phyloP scores from a whole-genome alignment of 2,888 invertebrate species.

The Tromatobia lineatoria region DNA sequence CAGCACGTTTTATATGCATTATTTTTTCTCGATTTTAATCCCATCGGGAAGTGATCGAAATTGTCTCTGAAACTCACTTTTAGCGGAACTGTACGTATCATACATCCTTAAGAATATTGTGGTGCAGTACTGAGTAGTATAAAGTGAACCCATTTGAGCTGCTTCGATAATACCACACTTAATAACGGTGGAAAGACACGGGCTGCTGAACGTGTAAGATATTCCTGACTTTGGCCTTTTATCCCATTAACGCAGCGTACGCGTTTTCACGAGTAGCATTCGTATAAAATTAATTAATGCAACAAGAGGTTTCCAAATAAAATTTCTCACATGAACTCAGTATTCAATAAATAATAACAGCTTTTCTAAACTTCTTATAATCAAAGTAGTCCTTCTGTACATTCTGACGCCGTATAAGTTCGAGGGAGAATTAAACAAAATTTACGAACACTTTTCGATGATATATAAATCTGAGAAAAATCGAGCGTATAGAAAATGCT shows the following conservation, averaged over 20 bases:
- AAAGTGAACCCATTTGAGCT: constrained; percentile 33
- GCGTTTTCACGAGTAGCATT: constrained; percentile 24
- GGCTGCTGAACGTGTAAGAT: constrained; percentile 79
- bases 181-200: constrained; percentile 82
- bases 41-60: too few relatives aligned
- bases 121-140: background rate
- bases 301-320: background rate
- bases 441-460: too few relatives aligned
- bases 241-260: constrained; percentile 45
- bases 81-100: too few relatives aligned
- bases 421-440: too few relatives aligned
- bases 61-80: too few relatives aligned
- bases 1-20: too few relatives aligned
- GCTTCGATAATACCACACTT: constrained; percentile 50
- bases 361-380: background rate
- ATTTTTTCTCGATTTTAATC: too few relatives aligned
- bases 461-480: too few relatives aligned
- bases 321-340: background rate
- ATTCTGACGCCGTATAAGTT: too few relatives aligned
- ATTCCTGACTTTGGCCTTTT: constrained; percentile 69
- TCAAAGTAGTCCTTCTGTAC: too few relatives aligned
- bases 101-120: constrained; percentile 22
- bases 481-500: too few relatives aligned
- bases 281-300: constrained; percentile 29
- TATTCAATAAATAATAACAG: background rate